Conservation (phyloP, 2,113 vertebrate species). For the Hylia prasina region DNA sequence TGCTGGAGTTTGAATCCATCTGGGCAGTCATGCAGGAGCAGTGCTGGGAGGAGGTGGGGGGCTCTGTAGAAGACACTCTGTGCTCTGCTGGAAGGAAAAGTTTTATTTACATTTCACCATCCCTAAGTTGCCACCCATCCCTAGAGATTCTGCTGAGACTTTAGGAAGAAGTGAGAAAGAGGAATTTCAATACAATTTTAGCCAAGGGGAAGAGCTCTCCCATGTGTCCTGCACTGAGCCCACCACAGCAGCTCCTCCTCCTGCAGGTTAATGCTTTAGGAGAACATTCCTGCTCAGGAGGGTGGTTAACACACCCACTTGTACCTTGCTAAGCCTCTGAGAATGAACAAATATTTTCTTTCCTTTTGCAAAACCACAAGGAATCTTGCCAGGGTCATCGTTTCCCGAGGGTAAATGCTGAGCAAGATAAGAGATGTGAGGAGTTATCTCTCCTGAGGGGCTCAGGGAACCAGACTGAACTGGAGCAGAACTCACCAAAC, state of each 20-base stretch:
- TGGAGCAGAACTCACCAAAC: background rate
- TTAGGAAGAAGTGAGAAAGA: background rate
- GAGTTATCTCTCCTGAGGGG: background rate
- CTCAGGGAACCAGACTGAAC: background rate
- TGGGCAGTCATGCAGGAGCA: background rate
- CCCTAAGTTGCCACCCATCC: background rate
- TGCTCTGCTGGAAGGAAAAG: background rate
- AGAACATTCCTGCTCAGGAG: background rate
- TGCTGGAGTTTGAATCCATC: background rate
- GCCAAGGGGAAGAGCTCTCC: rapidly evolving
- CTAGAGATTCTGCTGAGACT: background rate
- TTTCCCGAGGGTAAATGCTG: background rate
- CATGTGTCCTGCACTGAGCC: background rate
- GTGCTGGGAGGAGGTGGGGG: too few species aligned
- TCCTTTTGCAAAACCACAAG: slow-evolving; percentile 34
- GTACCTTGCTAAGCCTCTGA: background rate
- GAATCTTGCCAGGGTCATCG: background rate
- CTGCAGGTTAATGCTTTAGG: background rate
- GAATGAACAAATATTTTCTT: slow-evolving; percentile 44
- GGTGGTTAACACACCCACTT: background rate
- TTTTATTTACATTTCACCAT: background rate
- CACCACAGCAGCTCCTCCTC: background rate
- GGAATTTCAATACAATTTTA: background rate
- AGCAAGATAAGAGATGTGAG: background rate
- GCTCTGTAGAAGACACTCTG: background rate